Percentiles rank a stretch among this genome's conserved stretches.
phyloP scores from a whole-genome alignment of 2,888 invertebrate genomes.

The Lamellibrachia columna region DNA sequence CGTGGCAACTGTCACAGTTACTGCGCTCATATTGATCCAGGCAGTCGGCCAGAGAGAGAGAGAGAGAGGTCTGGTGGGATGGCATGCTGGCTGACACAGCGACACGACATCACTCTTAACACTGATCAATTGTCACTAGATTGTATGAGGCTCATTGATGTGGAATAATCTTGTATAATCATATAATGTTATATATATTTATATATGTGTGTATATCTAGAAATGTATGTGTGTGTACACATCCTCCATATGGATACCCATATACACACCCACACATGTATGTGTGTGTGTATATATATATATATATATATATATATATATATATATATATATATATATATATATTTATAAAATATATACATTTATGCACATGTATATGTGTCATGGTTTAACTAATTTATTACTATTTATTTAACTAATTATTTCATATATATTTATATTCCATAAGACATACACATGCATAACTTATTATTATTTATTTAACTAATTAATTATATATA shows the following conservation, averaged over 20 bases:
- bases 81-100: background rate
- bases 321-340: background rate
- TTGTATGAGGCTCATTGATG: background rate
- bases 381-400: too few relatives aligned
- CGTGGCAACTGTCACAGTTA: background rate
- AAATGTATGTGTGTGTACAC: background rate
- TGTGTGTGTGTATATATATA: background rate
- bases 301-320: conserved; percentile 22
- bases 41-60: background rate
- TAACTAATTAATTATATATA: too few relatives aligned
- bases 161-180: background rate
- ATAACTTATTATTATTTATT: too few relatives aligned
- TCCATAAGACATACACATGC: too few relatives aligned
- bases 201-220: background rate
- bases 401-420: too few relatives aligned
- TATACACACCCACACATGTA: background rate
- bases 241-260: background rate
- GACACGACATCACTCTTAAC: background rate
- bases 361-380: too few relatives aligned
- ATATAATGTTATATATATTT: background rate
- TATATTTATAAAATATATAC: too few relatives aligned
- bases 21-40: background rate
- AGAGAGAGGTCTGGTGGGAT: background rate
- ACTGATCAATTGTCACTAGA: background rate
- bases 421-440: too few relatives aligned